A percentile compares a stretch with the other conserved stretches of the same genome.
phyloP scores from a whole-genome alignment of 2,113 vertebrate species.

The Cebus imitator region DNA sequence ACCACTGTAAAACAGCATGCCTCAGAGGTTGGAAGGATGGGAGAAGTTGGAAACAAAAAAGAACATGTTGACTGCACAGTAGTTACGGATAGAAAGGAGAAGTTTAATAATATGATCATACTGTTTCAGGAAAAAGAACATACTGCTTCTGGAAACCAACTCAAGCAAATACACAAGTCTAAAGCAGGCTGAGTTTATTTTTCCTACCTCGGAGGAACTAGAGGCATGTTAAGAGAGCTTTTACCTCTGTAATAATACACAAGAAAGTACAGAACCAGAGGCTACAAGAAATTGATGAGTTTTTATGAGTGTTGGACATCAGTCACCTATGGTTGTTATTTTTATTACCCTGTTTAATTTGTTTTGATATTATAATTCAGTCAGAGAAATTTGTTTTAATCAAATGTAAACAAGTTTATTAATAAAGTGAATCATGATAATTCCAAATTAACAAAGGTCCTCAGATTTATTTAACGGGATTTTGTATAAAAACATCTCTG shows the following conservation, averaged over 20 bases:
- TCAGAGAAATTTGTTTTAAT: background rate
- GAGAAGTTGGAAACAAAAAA: background rate
- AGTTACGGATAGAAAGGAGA: background rate
- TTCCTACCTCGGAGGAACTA: background rate
- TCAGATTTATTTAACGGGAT: background rate
- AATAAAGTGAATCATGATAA: background rate
- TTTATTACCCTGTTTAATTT: background rate
- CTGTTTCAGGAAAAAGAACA: background rate
- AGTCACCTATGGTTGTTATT: background rate
- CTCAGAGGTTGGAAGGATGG: background rate
- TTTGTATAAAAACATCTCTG: background rate
- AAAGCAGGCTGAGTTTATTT: background rate
- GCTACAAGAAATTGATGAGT: background rate
- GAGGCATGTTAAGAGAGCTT: background rate
- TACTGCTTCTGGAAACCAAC: background rate
- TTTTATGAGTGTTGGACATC: background rate
- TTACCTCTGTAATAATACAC: background rate
- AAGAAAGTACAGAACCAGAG: background rate
- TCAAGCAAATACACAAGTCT: background rate
- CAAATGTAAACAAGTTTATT: background rate
- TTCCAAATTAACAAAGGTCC: background rate
- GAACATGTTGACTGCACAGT: background rate
- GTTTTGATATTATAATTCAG: background rate
- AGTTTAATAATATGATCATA: fast-evolving
- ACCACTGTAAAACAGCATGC: background rate